phyloP scores from a whole-genome alignment of 2,113 vertebrate species.

The Pomatostomus ruficeps region DNA sequence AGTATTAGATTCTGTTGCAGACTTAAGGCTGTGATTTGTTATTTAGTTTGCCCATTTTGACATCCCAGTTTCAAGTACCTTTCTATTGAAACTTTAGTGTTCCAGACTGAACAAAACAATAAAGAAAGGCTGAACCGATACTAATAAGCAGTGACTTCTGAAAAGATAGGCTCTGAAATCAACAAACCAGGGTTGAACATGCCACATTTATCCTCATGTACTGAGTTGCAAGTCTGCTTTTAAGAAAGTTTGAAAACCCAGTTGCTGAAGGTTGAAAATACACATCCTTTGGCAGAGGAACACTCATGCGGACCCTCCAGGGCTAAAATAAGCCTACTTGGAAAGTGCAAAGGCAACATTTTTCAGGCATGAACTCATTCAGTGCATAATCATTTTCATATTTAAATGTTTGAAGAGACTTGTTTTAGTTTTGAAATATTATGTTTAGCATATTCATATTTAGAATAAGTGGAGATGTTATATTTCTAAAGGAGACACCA shows the following conservation, averaged over 20 bases:
- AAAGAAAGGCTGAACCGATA: neutral
- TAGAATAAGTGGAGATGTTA: neutral
- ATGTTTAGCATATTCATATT: conserved; percentile 29
- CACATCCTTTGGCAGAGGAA: neutral
- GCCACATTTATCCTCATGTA: neutral
- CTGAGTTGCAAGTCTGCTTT: neutral
- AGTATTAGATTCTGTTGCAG: neutral
- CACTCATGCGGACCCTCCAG: neutral
- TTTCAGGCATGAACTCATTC: neutral
- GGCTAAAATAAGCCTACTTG: conserved; percentile 6
- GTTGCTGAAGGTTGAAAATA: neutral
- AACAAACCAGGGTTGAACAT: neutral
- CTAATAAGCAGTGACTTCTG: neutral
- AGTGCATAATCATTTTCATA: conserved; percentile 21
- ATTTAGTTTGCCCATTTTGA: neutral
- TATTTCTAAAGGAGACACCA: neutral
- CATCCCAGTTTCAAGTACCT: neutral
- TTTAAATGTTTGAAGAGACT: conserved; percentile 2
- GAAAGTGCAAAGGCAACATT: conserved; percentile 25
- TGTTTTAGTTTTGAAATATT: neutral
- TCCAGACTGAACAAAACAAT: neutral
- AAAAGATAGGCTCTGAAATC: neutral
- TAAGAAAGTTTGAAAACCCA: neutral
- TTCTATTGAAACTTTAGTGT: neutral
- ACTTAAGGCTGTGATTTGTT: neutral